Evolutionary conservation across 2,888 invertebrate genomes (phyloP), one percentile per base, ranked within the genome.

Genomic region (Koerneria pararmatus): DNA sequence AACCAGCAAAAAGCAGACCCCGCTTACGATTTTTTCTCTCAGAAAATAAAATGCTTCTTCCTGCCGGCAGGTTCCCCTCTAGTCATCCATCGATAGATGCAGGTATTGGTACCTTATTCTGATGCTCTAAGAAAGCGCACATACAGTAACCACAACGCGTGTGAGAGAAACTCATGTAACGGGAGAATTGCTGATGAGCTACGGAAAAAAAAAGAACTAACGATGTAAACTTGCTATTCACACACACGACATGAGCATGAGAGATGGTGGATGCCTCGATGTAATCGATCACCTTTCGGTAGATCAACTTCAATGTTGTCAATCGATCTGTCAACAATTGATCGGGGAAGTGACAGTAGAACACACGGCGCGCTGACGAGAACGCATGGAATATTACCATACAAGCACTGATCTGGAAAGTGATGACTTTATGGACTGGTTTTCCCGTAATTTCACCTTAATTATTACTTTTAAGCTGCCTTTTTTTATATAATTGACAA

Each of bases 281-380:
- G 88, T 89, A 92, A 84, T 99, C 92, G 27, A 99, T 86, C 0
- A 95, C 92, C 0, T 87, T 86, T 59, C 98, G 88, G 83, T 98
- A 98, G 0, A 92, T 60, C 65, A 87, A 6, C 29, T 64, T 64
- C 27, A 35, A 32, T 27, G 5, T 31, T 8, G 90, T 90, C 57
- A 90, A 89, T 53, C 90, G 88, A 5, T 88, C 85, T 31, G 94
- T 91, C 1, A 98, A 87, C 32, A 98, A 86, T 83, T 93, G 91
- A 85, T 99, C 98, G 0, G 98, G 98, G 85, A 93, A 95, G 84
- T 99, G 98, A 80, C 98, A 98, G 82, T 98, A 99, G 85, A 95
- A 99, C 5, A 97, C 86, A 15, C 78, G 62, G 54, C 69, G 71
- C 87, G 89, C 88, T 0, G 35, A 61, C 6, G 71, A 69, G 34